Conservation (phyloP, 2,113 vertebrate genomes). For the Zosterops japonicus region DNA sequence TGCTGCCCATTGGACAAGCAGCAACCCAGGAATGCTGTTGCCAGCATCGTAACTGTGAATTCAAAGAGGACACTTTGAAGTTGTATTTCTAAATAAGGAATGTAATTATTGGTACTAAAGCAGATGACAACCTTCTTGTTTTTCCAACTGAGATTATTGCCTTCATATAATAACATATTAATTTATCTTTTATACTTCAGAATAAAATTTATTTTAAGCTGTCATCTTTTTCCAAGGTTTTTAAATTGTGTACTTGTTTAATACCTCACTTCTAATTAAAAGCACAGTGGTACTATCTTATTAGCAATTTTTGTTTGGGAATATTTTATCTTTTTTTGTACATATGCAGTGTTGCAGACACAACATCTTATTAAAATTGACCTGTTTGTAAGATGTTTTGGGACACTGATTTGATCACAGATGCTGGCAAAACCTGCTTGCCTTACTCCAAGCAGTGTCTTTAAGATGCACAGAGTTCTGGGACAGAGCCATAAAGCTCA, state of each 20-base stretch:
- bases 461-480: not conserved
- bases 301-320: not conserved
- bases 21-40: not conserved
- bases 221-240: slow-evolving; percentile 2
- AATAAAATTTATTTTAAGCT: slow-evolving; percentile 25
- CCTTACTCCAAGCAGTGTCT: not conserved
- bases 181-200: slow-evolving; percentile 26
- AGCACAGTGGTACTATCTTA: not conserved
- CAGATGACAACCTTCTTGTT: not conserved
- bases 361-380: not conserved
- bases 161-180: slow-evolving; percentile 36
- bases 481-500: not conserved
- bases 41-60: not conserved
- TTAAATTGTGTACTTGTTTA: not conserved
- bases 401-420: not conserved
- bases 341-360: not conserved
- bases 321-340: not conserved
- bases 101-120: slow-evolving; percentile 13
- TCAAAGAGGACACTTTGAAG: not conserved
- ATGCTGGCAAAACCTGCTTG: not conserved
- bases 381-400: not conserved
- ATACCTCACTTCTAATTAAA: not conserved
- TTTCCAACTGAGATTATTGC: slow-evolving; percentile 34
- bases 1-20: not conserved
- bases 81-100: slow-evolving; percentile 8